These are phyloP conservation scores for Rhamnusium bicolor DNA, from an alignment of 2,888 invertebrate genomes.

Conservation along the genomic window DNA sequence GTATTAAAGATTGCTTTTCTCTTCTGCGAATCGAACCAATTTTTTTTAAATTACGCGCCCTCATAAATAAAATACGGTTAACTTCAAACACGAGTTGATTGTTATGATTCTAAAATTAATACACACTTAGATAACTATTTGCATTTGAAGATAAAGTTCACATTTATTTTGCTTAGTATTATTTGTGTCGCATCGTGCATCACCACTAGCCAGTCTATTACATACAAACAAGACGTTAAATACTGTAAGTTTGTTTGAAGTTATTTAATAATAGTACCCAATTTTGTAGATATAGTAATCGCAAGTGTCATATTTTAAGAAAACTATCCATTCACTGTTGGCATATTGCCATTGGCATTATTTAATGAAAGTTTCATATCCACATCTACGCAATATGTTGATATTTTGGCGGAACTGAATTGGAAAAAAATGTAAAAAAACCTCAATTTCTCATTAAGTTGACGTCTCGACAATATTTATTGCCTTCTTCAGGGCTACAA, in stretches of 20 bases:
- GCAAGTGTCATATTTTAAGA: background rate
- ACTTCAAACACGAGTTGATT: background rate
- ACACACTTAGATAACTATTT: constrained; percentile 8
- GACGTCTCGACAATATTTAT: too few species aligned
- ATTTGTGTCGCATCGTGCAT: background rate
- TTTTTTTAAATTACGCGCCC: background rate
- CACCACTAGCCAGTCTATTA: background rate
- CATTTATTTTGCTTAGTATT: constrained; percentile 9
- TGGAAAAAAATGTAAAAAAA: too few species aligned
- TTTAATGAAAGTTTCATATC: too few species aligned
- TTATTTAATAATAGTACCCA: background rate
- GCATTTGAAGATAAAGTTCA: constrained; percentile 11
- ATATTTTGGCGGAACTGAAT: too few species aligned
- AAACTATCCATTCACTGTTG: background rate
- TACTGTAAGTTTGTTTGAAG: background rate
- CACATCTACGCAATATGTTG: too few species aligned
- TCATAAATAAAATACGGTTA: background rate
- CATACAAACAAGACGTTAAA: background rate
- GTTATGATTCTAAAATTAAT: constrained; percentile 12
- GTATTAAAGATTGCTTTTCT: too few species aligned
- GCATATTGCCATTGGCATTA: too few species aligned
- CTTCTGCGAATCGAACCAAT: background rate
- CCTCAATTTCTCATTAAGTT: too few species aligned
- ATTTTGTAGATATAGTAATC: background rate
- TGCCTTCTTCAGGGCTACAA: too few species aligned